phyloP scores from a whole-genome alignment of 2,888 invertebrate species.

The Epirrhoe alternata region DNA sequence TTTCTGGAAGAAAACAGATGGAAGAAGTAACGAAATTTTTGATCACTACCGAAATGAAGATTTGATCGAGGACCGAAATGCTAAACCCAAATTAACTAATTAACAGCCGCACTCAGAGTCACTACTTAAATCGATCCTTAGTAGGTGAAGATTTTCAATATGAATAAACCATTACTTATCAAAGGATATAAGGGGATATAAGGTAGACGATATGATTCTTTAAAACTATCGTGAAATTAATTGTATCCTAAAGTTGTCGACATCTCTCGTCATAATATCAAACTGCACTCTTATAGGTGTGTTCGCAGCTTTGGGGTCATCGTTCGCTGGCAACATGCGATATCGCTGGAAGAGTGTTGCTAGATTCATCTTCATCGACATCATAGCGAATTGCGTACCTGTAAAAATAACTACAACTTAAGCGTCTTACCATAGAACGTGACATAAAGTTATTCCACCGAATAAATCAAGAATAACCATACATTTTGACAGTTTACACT shows the following conservation, averaged over 20 bases:
- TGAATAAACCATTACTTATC: no score
- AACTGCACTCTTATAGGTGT: conserved; percentile 24
- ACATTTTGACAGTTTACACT: no score
- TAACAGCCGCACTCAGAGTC: no score
- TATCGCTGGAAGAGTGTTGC: conserved; percentile 26
- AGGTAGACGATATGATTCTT: no score
- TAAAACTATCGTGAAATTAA: conserved; percentile 33
- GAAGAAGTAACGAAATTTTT: not conserved
- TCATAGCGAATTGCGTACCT: conserved; percentile 37
- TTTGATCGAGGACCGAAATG: no score
- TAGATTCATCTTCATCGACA: conserved; percentile 35
- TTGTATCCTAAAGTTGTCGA: conserved; percentile 32
- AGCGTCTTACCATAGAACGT: not conserved
- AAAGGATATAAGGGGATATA: no score
- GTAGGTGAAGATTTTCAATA: no score
- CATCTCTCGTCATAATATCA: conserved; percentile 36
- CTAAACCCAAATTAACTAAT: no score
- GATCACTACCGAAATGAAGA: no score
- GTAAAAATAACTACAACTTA: not conserved
- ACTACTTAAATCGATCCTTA: no score
- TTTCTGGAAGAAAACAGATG: not conserved
- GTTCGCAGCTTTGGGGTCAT: conserved; percentile 6
- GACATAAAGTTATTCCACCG: no score
- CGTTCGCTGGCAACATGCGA: conserved; percentile 20
- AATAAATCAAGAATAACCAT: no score